phyloP scores from a whole-genome alignment of 2,113 vertebrate species.

The Henicopernis longicauda region DNA sequence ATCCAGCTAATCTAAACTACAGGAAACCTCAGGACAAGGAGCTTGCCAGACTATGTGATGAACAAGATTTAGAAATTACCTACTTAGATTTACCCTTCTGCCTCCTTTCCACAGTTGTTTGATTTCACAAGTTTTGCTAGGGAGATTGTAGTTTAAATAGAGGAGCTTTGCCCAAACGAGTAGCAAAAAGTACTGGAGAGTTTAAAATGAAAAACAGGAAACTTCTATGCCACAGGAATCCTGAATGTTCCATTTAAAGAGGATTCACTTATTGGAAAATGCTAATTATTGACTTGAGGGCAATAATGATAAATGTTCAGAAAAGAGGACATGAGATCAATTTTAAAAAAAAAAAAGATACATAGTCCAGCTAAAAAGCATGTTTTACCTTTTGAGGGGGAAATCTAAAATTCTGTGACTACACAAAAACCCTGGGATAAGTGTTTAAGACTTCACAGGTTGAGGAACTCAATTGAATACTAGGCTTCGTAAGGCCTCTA shows the following conservation, averaged over 20 bases:
- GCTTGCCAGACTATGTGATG: not conserved
- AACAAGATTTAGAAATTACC: not conserved
- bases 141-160: not conserved
- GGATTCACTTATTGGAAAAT: not conserved
- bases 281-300: not conserved
- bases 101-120: not conserved
- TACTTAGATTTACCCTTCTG: not conserved
- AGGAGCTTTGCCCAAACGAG: not conserved
- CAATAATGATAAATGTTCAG: not conserved
- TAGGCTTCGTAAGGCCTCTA: not conserved
- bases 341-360: not conserved
- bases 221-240: conserved; percentile 24
- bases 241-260: not conserved
- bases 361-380: not conserved
- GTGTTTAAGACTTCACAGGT: not conserved
- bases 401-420: not conserved
- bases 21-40: not conserved
- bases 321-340: not conserved
- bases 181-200: not conserved
- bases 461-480: not conserved
- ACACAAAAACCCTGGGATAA: not conserved
- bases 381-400: not conserved
- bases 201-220: conserved; percentile 24
- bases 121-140: not conserved
- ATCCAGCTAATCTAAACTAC: not conserved